phyloP scores from a whole-genome alignment of 2,888 invertebrate species.

The Ectobius pallidus region DNA sequence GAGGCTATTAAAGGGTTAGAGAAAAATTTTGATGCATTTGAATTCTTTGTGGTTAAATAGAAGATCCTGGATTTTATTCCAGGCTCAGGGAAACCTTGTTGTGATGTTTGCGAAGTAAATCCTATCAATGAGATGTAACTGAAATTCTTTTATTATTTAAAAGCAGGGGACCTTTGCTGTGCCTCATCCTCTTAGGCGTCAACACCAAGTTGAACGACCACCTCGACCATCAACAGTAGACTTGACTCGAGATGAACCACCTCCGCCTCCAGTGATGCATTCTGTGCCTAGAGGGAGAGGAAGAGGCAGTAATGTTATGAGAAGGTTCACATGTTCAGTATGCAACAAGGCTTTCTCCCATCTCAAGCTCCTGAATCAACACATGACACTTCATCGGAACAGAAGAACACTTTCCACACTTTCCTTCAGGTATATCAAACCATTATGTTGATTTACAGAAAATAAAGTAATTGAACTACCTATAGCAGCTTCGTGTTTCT shows the following conservation, averaged over 20 bases:
- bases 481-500: no score
- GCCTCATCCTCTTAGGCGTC: constrained; percentile 52
- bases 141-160: no score
- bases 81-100: no score
- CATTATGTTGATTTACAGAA: no score
- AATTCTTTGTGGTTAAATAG: no score
- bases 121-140: no score
- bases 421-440: constrained; percentile 54
- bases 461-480: no score
- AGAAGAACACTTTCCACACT: constrained; percentile 59
- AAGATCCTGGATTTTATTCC: no score
- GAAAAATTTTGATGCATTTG: no score
- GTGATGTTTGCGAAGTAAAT: no score
- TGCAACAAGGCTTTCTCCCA: constrained; percentile 59
- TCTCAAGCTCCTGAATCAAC: constrained; percentile 57
- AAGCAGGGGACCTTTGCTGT: constrained; percentile 50
- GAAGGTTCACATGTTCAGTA: constrained; percentile 50
- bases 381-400: constrained; percentile 56
- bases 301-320: constrained; percentile 42
- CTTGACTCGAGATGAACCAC: constrained; percentile 50
- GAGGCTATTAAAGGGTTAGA: no score
- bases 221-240: constrained; percentile 58
- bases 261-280: constrained; percentile 45
- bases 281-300: constrained; percentile 53
- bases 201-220: constrained; percentile 55